Percentiles rank a stretch among this genome's conserved stretches.
These are phyloP conservation scores for Perizoma flavofasciatum DNA, from an alignment of 2,888 invertebrate genomes.

Conservation along the genomic window DNA sequence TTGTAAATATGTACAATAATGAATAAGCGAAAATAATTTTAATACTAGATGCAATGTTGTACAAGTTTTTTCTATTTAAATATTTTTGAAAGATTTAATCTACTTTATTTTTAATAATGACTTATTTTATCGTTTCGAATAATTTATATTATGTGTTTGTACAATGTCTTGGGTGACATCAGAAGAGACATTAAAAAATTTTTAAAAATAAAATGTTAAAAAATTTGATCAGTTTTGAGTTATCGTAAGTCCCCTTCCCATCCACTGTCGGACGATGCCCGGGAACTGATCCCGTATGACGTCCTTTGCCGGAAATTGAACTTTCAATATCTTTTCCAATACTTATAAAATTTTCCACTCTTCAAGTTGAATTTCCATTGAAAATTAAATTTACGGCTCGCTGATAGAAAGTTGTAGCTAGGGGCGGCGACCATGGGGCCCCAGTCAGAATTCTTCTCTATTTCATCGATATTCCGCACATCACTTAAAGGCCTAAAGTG, in stretches of 20 bases:
- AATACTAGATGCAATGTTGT: conserved; percentile 82
- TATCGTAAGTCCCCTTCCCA: conserved; percentile 61
- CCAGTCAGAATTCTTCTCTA: conserved; percentile 66
- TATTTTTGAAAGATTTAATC: conserved; percentile 82
- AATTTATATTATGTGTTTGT: conserved; percentile 82
- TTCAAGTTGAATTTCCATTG: conserved; percentile 40
- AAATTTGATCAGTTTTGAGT: conserved; percentile 75
- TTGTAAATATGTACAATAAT: conserved; percentile 83
- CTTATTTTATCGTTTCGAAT: conserved; percentile 82
- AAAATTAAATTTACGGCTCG: conserved; percentile 59
- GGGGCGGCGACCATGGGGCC: conserved; percentile 77
- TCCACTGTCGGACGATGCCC: conserved; percentile 64
- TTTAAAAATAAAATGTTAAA: conserved; percentile 81
- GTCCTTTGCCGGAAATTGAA: conserved; percentile 63
- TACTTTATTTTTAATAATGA: conserved; percentile 81
- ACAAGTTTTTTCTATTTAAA: conserved; percentile 81
- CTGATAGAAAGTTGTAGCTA: conserved; percentile 55
- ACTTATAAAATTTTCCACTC: conserved; percentile 13
- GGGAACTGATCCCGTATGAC: conserved; percentile 62
- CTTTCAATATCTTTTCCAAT: conserved; percentile 46
- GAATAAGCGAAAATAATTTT: conserved; percentile 74
- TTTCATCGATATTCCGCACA: conserved; percentile 69
- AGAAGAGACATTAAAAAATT: conserved; percentile 79
- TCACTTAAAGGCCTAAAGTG: conserved; percentile 81
- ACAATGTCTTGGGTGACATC: conserved; percentile 78